phyloP scores from a whole-genome alignment of 92 coral and sea anemone species.

The Phenganax stokvisi region DNA sequence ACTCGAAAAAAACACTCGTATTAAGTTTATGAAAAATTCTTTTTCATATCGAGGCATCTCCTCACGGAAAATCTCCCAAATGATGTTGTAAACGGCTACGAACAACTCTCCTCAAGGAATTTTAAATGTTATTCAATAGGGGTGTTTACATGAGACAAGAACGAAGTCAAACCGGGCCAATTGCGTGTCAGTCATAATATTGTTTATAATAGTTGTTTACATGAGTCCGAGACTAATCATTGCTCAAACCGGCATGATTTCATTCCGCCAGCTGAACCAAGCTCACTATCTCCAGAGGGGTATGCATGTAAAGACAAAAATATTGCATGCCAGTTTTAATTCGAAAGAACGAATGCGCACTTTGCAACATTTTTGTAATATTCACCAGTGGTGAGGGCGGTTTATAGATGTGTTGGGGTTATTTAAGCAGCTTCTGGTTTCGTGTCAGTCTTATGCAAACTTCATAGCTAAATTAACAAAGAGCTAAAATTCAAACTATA shows the following conservation, averaged over 20 bases:
- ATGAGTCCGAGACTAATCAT: neutral
- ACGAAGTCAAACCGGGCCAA: conserved; percentile 9
- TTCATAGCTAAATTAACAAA: neutral
- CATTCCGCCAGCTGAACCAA: neutral
- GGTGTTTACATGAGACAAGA: conserved; percentile 12
- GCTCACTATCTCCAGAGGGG: neutral
- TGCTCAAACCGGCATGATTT: neutral
- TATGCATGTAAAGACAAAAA: neutral
- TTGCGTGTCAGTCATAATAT: neutral
- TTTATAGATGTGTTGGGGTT: neutral
- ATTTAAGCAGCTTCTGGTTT: neutral
- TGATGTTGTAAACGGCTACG: too few relatives aligned
- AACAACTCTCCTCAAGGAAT: too few relatives aligned
- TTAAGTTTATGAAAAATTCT: too few relatives aligned
- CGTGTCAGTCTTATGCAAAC: neutral
- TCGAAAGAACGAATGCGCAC: neutral
- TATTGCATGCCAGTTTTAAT: neutral
- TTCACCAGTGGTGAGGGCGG: neutral
- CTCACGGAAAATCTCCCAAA: too few relatives aligned
- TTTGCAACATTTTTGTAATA: neutral
- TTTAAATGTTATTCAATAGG: neutral
- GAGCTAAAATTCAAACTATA: too few relatives aligned
- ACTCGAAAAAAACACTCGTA: too few relatives aligned
- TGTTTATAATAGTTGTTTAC: conserved; percentile 10
- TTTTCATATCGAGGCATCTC: too few relatives aligned